Base-by-base conservation (phyloP, 2,888 invertebrate genomes). In the Brachypterus glaber region DNA sequence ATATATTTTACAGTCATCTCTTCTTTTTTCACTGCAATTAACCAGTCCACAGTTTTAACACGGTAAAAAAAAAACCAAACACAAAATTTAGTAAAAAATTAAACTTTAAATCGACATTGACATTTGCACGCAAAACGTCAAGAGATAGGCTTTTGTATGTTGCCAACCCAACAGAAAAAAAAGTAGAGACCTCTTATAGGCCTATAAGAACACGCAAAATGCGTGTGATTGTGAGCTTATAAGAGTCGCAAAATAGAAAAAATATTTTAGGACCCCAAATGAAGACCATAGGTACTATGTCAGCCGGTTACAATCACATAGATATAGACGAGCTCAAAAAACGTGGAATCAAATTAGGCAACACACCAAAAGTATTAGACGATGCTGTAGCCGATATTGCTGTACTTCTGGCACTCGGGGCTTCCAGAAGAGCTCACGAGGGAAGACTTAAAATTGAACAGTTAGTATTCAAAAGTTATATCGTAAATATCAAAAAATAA, bases 231-330 rank as follows among this genome's bases (percentile, higher is more conserved):
- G n/a, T n/a, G n/a, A n/a, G n/a, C n/a, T n/a, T n/a, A n/a, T n/a
- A n/a, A n/a, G n/a, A n/a, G n/a, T n/a, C n/a, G n/a, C n/a, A n/a
- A n/a, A n/a, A n/a, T n/a, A n/a, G n/a, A n/a, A 37, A 15, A 18
- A 16, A 5, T 4, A 29, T 48, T 53, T 32, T 37, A 77, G 85
- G 88, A 3, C 70, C 79, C 0, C 71, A 74, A 34, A 59, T 92
- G 35, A 85, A 83, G 64, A 77, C 80, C 0, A 71, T 93, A 3
- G 77, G 81, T 0, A 80, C 89, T 1, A 82, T 87, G 79, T 86
- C 91, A 0, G 89, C 89, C 1, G 93, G 93, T 7, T 74, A 79
- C 45, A 89, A 95, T 57, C 84, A 87, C 49, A 74, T 93, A 11
- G 86, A 91, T 57, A 50, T 84, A 1, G 63, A 67, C 0, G 87